Base-by-base conservation (phyloP, 1,140 invertebrate genomes). In the Leptinotarsa texana region DNA sequence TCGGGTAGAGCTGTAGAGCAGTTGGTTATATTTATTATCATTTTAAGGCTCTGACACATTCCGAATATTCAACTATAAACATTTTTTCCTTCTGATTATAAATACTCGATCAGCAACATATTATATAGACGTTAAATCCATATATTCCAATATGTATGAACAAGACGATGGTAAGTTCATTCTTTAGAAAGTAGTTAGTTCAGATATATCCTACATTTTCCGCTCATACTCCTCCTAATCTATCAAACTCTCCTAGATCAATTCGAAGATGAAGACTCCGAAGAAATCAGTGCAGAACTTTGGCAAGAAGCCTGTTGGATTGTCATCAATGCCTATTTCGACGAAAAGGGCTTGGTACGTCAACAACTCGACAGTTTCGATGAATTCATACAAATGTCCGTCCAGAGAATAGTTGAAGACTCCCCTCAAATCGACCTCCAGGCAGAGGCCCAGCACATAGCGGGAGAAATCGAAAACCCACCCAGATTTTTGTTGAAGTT, bases 261-360 rank as follows among this genome's bases (percentile, higher is more conserved):
- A 82, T 92, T 90, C 84, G 92, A 92, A 73, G 92, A 93, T 80
- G 93, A 94, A 79, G 93, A 95, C 79, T 89, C 89, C 15, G 94
- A 95, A 84, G 96, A 98, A 87, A 97, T 98, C 80, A 96, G 96
- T 15, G 92, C 95, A 17, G 96, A 98, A 83, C 87, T 98, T 72
- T 99, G 97, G 97, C 96, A 99, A 87, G 98, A 99, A 89, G 98
- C 98, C n/a, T 99, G 97, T 83, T 99, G 98, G 98, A 98, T 99
- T 85, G 97, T 99, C 62, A 99, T 99, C 81, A 98, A 97, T 83
- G 96, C 98, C 3, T 99, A 99, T 87, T 99, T 99, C 87, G 98
- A 99, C 85, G 98, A 99, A 85, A 99, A 99, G 88, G 98, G 96
- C 86, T 89, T 99, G 63, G 98, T 99, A n/a, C 90, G 98, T 68